Conservation (phyloP, 2,113 vertebrate genomes). For the Drymodes brunneopygia region DNA sequence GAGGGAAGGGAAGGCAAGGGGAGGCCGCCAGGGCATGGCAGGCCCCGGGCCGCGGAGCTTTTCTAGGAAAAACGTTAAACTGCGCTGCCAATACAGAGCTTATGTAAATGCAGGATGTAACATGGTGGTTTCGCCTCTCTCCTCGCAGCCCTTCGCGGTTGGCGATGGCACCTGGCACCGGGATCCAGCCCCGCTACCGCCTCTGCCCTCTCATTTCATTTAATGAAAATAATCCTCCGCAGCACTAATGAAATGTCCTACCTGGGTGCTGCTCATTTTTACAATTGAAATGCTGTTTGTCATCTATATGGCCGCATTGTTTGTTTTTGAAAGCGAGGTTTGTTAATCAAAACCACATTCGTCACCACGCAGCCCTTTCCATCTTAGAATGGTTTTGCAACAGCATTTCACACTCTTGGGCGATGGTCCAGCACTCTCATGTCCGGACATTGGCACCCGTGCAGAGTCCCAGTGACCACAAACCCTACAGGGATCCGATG, state of each 20-base stretch:
- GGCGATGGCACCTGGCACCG: background rate
- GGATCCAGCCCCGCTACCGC: background rate
- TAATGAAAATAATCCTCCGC: background rate
- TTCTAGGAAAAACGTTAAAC: background rate
- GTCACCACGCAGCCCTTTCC: background rate
- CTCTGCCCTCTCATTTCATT: rapidly evolving
- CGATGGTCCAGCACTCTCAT: rapidly evolving
- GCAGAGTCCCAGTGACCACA: background rate
- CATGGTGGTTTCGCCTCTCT: background rate
- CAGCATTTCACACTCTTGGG: background rate
- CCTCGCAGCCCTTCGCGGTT: background rate
- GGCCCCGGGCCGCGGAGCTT: background rate
- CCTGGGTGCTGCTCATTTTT: background rate
- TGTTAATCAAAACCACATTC: background rate
- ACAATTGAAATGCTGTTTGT: background rate
- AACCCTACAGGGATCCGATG: rapidly evolving
- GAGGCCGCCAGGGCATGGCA: background rate
- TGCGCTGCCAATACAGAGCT: background rate
- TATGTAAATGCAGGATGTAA: background rate
- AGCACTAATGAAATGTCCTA: rapidly evolving
- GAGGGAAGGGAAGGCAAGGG: background rate
- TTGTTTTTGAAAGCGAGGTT: background rate
- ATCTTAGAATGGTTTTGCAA: background rate
- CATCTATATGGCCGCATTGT: background rate
- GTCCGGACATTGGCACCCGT: background rate